Evolutionary conservation across 2,888 invertebrate species (phyloP).

Genomic region (Gastrophysa polygoni): DNA sequence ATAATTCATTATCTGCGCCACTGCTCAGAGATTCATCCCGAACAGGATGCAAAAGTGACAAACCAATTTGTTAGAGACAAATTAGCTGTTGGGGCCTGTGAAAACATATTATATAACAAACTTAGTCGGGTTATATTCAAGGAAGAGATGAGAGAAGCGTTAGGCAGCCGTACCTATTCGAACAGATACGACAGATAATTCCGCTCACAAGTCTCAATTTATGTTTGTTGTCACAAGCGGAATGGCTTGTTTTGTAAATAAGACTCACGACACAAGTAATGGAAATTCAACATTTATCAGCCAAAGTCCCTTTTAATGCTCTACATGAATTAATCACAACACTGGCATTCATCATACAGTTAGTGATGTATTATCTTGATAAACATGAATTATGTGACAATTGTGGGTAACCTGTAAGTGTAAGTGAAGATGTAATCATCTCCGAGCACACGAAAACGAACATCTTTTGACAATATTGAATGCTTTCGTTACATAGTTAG

Average conservation of each 20-base stretch:
- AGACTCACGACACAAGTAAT: not conserved
- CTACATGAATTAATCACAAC: no score
- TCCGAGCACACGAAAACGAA: no score
- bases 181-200: conserved; percentile 26
- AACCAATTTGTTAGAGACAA: conserved; percentile 48
- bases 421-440: no score
- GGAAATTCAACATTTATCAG: no score
- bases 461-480: no score
- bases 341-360: no score
- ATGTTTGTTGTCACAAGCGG: conserved; percentile 28
- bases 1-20: no score
- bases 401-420: no score
- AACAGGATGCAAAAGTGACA: conserved; percentile 42
- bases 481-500: no score
- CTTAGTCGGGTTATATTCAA: not conserved
- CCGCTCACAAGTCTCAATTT: conserved; percentile 26
- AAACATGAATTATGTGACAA: no score
- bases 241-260: conserved; percentile 32
- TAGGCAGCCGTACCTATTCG: not conserved
- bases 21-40: conserved; percentile 30
- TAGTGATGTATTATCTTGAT: no score
- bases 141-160: not conserved
- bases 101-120: conserved; percentile 40
- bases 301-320: no score
- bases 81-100: conserved; percentile 45